Percentiles rank a stretch among this genome's conserved stretches.
These are phyloP conservation scores for Centropus bengalensis DNA, from an alignment of 2,113 vertebrate genomes.

Conservation along the genomic window DNA sequence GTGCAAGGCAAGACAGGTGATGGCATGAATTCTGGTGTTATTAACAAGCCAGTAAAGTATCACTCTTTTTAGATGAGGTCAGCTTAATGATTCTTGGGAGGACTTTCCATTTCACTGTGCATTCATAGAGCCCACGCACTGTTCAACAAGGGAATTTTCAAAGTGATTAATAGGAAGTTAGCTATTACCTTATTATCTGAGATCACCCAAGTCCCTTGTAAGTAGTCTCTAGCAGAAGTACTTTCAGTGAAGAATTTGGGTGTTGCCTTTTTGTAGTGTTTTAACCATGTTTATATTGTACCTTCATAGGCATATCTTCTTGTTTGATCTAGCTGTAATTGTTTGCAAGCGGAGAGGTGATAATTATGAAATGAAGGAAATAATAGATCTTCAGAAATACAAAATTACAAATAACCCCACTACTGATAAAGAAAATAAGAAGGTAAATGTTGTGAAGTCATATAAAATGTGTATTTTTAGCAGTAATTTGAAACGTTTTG, in stretches of 20 bases:
- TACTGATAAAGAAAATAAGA: conserved; percentile 95
- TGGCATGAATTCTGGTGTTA: neutral
- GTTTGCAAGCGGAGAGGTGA: conserved; percentile 95
- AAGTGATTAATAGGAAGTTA: neutral
- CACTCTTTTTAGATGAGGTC: neutral
- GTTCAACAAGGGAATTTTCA: neutral
- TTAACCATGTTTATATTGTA: neutral
- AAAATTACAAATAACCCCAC: conserved; percentile 96
- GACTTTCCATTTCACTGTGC: neutral
- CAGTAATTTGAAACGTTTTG: neutral
- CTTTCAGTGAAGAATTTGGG: neutral
- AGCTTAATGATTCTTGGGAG: neutral
- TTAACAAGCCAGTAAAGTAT: neutral
- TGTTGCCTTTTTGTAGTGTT: neutral
- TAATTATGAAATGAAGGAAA: conserved; percentile 98
- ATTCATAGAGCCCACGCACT: neutral
- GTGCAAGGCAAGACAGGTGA: conserved; percentile 96
- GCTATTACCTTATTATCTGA: neutral
- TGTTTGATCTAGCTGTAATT: conserved; percentile 94
- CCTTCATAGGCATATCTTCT: conserved; percentile 90
- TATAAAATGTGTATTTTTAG: neutral
- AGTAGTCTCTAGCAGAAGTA: neutral
- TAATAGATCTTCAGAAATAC: conserved; percentile 95
- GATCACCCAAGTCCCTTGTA: neutral
- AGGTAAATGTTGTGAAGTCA: conserved; percentile 77